phyloP scores from a whole-genome alignment of 2,888 invertebrate species.

The Silvanus unidentatus region DNA sequence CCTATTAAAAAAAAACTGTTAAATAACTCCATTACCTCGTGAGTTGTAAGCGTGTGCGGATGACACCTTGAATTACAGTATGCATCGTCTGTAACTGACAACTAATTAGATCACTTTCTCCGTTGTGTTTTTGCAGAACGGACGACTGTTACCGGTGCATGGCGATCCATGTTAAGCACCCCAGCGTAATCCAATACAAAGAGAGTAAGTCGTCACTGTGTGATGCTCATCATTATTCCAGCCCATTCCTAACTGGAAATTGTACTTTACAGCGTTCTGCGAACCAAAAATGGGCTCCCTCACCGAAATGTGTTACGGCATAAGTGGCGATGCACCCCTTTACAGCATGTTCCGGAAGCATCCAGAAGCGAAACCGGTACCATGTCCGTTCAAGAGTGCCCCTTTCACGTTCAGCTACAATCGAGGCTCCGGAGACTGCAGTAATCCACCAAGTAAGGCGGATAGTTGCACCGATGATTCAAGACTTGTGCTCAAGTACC shows the following conservation, averaged over 20 bases:
- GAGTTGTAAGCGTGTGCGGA: no score
- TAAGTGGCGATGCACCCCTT: constrained; percentile 65
- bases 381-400: constrained; percentile 74
- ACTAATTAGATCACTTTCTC: no score
- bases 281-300: constrained; percentile 51
- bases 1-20: no score
- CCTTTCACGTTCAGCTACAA: constrained; percentile 79
- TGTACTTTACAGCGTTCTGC: neutral
- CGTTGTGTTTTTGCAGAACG: constrained; percentile 50
- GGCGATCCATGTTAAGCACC: constrained; percentile 70
- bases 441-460: constrained; percentile 68
- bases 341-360: constrained; percentile 71
- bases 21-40: no score
- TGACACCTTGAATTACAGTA: no score
- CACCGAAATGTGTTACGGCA: constrained; percentile 59
- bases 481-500: constrained; percentile 70
- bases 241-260: neutral
- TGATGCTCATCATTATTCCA: neutral
- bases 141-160: constrained; percentile 68
- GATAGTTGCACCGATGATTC: constrained; percentile 82
- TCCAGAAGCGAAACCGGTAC: constrained; percentile 57
- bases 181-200: constrained; percentile 74
- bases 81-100: no score
- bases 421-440: constrained; percentile 68
- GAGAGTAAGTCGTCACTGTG: constrained; percentile 69